Conservation (phyloP, 1,140 invertebrate species). For the Drosophila watanabei region DNA sequence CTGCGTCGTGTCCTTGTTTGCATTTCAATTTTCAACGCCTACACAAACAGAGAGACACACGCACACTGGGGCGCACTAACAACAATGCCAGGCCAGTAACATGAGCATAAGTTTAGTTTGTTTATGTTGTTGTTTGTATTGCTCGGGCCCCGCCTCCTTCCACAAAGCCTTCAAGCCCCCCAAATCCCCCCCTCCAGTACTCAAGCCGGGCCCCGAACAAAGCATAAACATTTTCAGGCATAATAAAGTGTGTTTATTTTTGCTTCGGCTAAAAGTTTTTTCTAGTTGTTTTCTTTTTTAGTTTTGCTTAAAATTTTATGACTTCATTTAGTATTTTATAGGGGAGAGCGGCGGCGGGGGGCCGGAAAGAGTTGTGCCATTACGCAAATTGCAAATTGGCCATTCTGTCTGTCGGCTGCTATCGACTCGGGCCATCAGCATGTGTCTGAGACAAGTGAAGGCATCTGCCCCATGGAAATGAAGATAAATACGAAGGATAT, state of each 20-base stretch:
- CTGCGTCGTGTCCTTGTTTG: constrained; percentile 67
- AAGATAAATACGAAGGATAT: constrained; percentile 49
- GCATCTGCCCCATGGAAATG: constrained; percentile 27
- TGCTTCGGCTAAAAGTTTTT: constrained; percentile 59
- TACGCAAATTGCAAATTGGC: constrained; percentile 73
- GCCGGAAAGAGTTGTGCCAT: constrained; percentile 48
- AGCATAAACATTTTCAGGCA: constrained; percentile 74
- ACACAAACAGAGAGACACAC: constrained; percentile 54
- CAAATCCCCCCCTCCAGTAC: background rate
- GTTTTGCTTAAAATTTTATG: constrained; percentile 72
- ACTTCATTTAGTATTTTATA: constrained; percentile 63
- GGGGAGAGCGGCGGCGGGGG: background rate
- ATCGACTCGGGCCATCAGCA: constrained; percentile 57
- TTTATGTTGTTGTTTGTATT: constrained; percentile 54
- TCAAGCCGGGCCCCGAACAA: constrained; percentile 18
- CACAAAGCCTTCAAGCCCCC: background rate
- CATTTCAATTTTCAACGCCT: constrained; percentile 78
- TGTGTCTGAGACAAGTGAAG: constrained; percentile 31
- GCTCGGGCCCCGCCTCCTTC: constrained; percentile 5
- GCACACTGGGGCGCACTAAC: constrained; percentile 26
- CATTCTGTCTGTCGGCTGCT: constrained; percentile 52
- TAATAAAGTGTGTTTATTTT: constrained; percentile 77
- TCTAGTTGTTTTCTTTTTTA: constrained; percentile 46
- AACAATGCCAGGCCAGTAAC: constrained; percentile 42
- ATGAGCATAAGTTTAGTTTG: constrained; percentile 65